Evolutionary conservation across 2,113 vertebrate species (phyloP), one percentile per base, ranked within the genome.

Genomic region (Lasiurus cinereus): DNA sequence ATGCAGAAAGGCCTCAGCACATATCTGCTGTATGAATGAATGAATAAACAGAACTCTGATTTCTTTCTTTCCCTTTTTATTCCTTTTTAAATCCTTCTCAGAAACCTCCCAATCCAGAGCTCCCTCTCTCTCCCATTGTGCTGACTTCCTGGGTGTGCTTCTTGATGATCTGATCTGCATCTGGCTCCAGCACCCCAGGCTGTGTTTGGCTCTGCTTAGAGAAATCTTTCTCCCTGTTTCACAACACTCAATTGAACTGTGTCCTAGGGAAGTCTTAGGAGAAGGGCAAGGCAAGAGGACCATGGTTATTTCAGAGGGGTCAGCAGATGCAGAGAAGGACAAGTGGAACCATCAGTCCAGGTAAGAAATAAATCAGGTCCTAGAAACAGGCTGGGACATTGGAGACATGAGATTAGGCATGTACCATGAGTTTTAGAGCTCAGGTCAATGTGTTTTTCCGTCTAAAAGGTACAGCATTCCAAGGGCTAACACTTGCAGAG

Each of bases 171-270:
- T 43, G 33, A 12, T 90, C 39, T 43, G n/a, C 24, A 4, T 33
- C 36, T n/a, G 33, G 33, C 2, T 36, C 9, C 14, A 29, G 48
- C 22, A 22, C 29, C n/a, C 33, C 3, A 21, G 29, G 31, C 78
- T 36, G 2, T 50, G 29, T 24, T 62, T 22, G 31, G 27, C 48
- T 83, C 3, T 88, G 21, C 33, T 48, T 5, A 27, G 22, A 50
- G 56, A 88, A 85, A 80, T 74, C 21, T 39, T 77, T 77, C 31
- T 73, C 56, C 62, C 21, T 43, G 8, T 64, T 77, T 90, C 77
- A 19, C n/a, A 64, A 74, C 15, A 18, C 46, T 39, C 64, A 43
- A 10, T 15, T 27, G n/a, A 29, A 27, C 29, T 8, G 16, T 77
- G 31, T 33, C 50, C 27, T 36, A 13, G 15, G 27, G 3, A 83